Percentiles rank a stretch among this genome's conserved stretches.
phyloP scores from a whole-genome alignment of 2,888 invertebrate genomes.

The Dasypolia templi region DNA sequence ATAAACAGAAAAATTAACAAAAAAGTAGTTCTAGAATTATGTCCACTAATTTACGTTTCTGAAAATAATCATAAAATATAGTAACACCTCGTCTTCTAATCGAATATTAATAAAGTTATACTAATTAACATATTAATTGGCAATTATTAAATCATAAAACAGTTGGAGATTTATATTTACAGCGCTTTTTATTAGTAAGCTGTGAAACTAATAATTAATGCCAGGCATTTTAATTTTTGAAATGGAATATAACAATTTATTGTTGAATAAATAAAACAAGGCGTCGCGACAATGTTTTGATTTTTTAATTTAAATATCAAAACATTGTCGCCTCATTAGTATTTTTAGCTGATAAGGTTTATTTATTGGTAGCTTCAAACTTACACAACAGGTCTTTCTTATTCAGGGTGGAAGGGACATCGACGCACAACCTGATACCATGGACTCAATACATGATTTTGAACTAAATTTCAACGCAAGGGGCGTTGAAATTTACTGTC shows the following conservation, averaged over 20 bases:
- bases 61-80: conserved; percentile 7
- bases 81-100: conserved; percentile 7
- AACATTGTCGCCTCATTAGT: conserved; percentile 27
- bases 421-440: no score
- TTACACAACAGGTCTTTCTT: conserved; percentile 10
- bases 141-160: conserved; percentile 61
- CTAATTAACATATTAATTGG: conserved; percentile 60
- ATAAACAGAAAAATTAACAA: conserved; percentile 1
- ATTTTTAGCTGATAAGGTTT: conserved; percentile 23
- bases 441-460: no score
- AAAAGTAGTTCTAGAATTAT: neutral
- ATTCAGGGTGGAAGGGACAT: no score
- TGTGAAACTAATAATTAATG: conserved; percentile 51
- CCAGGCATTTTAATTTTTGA: conserved; percentile 24
- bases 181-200: conserved; percentile 32
- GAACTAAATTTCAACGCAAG: no score
- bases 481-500: no score
- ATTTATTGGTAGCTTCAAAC: conserved; percentile 30
- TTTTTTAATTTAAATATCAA: conserved; percentile 21
- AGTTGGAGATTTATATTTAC: conserved; percentile 47
- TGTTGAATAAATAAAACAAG: conserved; percentile 3
- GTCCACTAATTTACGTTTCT: neutral
- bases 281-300: conserved; percentile 33
- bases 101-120: conserved; percentile 20
- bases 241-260: conserved; percentile 35